Conservation (phyloP, 2,888 invertebrate genomes). For the Crematogaster levior region DNA sequence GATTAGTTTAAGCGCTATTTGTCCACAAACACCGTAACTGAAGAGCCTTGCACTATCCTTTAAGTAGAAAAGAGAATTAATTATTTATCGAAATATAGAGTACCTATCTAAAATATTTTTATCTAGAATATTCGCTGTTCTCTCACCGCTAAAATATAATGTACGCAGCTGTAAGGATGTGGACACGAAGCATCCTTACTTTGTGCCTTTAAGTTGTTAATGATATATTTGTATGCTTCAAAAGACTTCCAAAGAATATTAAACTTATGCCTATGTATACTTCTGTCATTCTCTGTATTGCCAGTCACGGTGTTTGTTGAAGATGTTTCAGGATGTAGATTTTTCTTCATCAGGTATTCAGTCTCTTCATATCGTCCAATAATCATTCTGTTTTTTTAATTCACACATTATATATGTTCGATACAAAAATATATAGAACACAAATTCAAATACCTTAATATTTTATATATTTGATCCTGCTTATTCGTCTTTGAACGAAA, state of each 20-base stretch:
- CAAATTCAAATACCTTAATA: constrained; percentile 86
- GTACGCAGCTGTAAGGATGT: constrained; percentile 88
- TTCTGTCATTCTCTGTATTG: constrained; percentile 63
- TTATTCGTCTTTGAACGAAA: constrained; percentile 87
- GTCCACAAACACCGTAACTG: constrained; percentile 88
- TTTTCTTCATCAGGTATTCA: constrained; percentile 78
- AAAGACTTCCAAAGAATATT: constrained; percentile 85
- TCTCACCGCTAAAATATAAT: constrained; percentile 87
- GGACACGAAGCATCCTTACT: constrained; percentile 87
- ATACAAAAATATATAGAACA: background rate
- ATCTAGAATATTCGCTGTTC: background rate
- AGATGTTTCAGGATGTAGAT: constrained; percentile 70
- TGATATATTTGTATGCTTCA: constrained; percentile 85
- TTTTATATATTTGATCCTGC: constrained; percentile 88
- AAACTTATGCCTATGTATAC: constrained; percentile 73
- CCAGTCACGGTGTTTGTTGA: background rate
- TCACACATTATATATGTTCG: background rate
- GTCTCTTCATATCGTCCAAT: constrained; percentile 89
- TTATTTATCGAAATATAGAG: background rate
- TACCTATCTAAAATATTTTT: background rate
- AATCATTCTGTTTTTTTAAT: constrained; percentile 86
- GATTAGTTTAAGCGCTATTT: constrained; percentile 88
- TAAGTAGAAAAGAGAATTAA: constrained; percentile 68
- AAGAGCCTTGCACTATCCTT: constrained; percentile 88
- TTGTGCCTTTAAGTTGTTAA: constrained; percentile 86